Evolutionary conservation across 2,888 invertebrate genomes (phyloP), one percentile per base, ranked within the genome.

Genomic region (Athrips mouffetella): DNA sequence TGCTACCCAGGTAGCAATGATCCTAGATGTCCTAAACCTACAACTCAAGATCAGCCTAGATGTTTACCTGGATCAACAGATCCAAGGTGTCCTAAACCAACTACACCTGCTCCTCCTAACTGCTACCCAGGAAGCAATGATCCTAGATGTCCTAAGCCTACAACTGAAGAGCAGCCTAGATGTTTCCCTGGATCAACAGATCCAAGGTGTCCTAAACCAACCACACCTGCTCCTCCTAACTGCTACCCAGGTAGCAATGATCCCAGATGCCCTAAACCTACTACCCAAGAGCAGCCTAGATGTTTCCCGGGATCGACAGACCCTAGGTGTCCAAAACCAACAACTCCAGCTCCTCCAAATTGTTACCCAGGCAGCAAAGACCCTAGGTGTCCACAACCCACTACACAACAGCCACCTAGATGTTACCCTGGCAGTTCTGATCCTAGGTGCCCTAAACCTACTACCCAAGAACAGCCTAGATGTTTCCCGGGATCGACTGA

Each of bases 171-270:
- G 49, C 65, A 70, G 53, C 67, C 68, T 2, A 51, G 44, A 2
- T 66, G 64, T 13, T 70, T 41, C 45, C 70, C 77, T 0, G 82
- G 80, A 0, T 70, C 70, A 1, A 55, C 62, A 0, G 70, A 87
- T 55, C 71, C 76, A 0, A 52, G 68, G 3, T 83, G 83, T 16
- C 60, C 60, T 0, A 48, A 47, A 31, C 52, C 67, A 60, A 48
- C 65, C 59, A 44, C 58, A 20, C 80, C 25, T 73, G 64, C 39
- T 48, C 4, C 46, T 45, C 55, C 58, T 18, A 52, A 16, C 0
- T 70, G 70, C 47, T 65, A 30, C 54, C 57, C 47, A 11, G 42
- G 37, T 13, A 20, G 20, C 4, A 60, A 45, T 3, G 66, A 73
- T 30, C 63, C 65, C 0, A 45, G 68, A 3, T 73, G 70, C 41